Base-by-base conservation (phyloP, 2,113 vertebrate genomes). In the Aphyosemion australe region DNA sequence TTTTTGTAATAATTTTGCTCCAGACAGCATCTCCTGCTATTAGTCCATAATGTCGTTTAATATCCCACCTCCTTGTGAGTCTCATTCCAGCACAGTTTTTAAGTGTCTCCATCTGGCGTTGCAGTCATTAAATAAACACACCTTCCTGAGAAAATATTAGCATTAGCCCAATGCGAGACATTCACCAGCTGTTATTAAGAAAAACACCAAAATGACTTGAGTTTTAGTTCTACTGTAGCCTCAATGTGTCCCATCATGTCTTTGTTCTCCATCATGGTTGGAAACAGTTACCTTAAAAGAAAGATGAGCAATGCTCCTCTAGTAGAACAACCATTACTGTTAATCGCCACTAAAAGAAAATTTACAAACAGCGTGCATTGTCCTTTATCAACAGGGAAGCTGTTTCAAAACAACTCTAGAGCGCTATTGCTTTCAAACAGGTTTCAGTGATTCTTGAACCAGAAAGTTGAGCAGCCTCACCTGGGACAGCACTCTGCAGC, bases 121-220 rank as follows among this genome's bases (percentile, higher is more conserved):
- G 56, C 43, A 66, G 67, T 59, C 67, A 75, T 84, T 71, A 80
- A 78, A 74, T 52, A 67, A 79, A 72, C 52, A 78, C 54, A 67
- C 54, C 72, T 67, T 69, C 52, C 37, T 43, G 63, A 63, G 54
- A 53, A 46, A 82, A 66, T 67, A 61, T 80, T 73, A 63, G n/a
- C 43, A 53, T 74, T 82, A 42, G 20, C 69, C 74, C 34, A 4
- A 56, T 61, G 72, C 60, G 1, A 31, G 47, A 41, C 54, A 57
- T 69, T 76, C 43, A 74, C 57, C 75, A 74, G 61, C 75, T 64
- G 18, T 63, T 69, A 39, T 71, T 65, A 6, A 39, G 55, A 69
- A 43, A 69, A 43, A 54, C 42, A 61, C 11, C 9, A 62, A 62
- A 59, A 59, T 18, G 47, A 70, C 21, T 0, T 37, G 55, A 69